These are phyloP conservation scores for Cotesia vestalis DNA, from an alignment of 1,140 invertebrate species.

Conservation along the genomic window DNA sequence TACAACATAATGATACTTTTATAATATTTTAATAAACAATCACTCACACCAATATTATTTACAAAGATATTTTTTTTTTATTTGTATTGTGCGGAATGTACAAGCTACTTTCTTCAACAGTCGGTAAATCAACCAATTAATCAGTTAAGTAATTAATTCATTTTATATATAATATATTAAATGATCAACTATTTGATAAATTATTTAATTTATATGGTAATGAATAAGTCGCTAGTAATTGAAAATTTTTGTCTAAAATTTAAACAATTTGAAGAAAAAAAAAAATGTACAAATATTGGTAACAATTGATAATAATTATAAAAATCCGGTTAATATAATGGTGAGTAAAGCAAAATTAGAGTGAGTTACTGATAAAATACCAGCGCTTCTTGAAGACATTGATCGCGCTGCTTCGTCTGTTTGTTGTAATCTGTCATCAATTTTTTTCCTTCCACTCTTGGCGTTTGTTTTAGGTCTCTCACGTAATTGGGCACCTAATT, in stretches of 20 bases:
- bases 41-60: slow-evolving; percentile 15
- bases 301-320: slow-evolving; percentile 32
- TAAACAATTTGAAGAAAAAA: not conserved
- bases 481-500: slow-evolving; percentile 48
- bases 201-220: too few relatives aligned
- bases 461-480: slow-evolving; percentile 27
- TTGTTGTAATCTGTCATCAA: slow-evolving; percentile 42
- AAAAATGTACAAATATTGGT: not conserved
- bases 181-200: too few relatives aligned
- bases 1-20: not conserved
- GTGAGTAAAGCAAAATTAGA: slow-evolving; percentile 25
- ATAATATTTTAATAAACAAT: too few relatives aligned
- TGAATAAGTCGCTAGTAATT: too few relatives aligned
- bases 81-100: slow-evolving; percentile 25
- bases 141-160: too few relatives aligned
- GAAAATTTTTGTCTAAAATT: not conserved
- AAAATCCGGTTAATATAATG: slow-evolving; percentile 31
- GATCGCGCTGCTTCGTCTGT: slow-evolving; percentile 61
- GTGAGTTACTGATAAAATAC: slow-evolving; percentile 34
- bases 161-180: too few relatives aligned
- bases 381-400: slow-evolving; percentile 56
- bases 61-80: slow-evolving; percentile 18
- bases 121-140: not conserved
- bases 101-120: slow-evolving; percentile 21
- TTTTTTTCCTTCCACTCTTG: slow-evolving; percentile 36